Percentiles rank a stretch among this genome's conserved stretches.
Evolutionary conservation across 2,113 vertebrate species (phyloP).

Genomic region (Perca flavescens): DNA sequence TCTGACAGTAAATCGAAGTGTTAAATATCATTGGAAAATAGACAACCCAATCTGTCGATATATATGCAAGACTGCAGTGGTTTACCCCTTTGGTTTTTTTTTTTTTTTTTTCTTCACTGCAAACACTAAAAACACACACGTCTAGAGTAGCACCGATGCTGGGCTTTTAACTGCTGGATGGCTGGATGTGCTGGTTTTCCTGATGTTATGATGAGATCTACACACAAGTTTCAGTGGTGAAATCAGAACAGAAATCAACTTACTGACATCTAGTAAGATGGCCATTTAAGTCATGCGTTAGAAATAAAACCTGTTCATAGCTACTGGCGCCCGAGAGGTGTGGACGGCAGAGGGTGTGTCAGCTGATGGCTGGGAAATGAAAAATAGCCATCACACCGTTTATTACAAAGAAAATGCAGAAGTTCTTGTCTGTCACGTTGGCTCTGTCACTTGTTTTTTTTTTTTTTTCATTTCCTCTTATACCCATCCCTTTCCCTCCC

Average conservation of each 20-base stretch:
- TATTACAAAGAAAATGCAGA: background rate
- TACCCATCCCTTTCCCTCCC: background rate
- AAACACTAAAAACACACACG: no score
- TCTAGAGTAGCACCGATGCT: no score
- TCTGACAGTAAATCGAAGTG: no score
- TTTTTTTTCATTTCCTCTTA: conserved; percentile 39
- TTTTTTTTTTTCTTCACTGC: no score
- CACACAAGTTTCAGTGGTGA: background rate
- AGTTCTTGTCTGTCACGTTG: conserved; percentile 37
- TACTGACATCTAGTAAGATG: background rate
- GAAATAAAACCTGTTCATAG: conserved; percentile 5
- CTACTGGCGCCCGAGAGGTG: background rate
- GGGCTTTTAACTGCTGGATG: no score
- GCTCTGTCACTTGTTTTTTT: background rate
- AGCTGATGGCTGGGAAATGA: conserved; percentile 15
- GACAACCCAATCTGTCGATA: no score
- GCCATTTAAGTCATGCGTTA: background rate
- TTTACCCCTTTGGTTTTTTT: no score
- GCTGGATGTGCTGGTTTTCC: no score
- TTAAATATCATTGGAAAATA: no score
- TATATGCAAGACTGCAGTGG: no score
- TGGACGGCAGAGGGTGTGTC: conserved; percentile 6
- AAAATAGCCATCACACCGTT: background rate
- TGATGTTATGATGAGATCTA: fast-evolving
- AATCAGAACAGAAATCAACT: background rate